phyloP scores from a whole-genome alignment of 2,888 invertebrate species.

The Sphecodes monilicornis region DNA sequence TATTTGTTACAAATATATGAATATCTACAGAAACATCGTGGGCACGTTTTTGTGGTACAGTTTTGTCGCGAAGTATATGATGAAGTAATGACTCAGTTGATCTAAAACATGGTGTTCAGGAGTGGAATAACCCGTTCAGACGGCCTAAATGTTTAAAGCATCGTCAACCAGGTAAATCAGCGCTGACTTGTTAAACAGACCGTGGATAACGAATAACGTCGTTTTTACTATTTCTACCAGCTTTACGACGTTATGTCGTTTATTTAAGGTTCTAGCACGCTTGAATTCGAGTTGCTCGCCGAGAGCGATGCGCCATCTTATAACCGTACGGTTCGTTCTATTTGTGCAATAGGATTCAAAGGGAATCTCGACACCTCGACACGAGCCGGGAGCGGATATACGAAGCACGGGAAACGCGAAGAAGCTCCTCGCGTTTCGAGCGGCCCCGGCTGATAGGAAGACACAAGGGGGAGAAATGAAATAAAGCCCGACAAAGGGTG shows the following conservation, averaged over 20 bases:
- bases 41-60: too few relatives aligned
- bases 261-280: background rate
- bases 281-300: background rate
- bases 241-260: background rate
- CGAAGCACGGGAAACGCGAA: slow-evolving; percentile 17
- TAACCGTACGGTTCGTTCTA: slow-evolving; percentile 13
- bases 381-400: slow-evolving; percentile 12
- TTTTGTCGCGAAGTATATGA: background rate
- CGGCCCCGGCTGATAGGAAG: slow-evolving; percentile 22
- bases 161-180: background rate
- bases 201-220: background rate
- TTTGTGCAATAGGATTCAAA: background rate
- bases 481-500: slow-evolving; percentile 27
- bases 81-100: background rate
- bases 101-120: background rate
- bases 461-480: slow-evolving; percentile 9
- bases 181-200: background rate
- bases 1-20: too few relatives aligned
- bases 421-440: slow-evolving; percentile 18
- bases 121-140: background rate
- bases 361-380: slow-evolving; percentile 22
- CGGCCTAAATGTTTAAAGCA: background rate
- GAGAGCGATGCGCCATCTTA: slow-evolving; percentile 13
- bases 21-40: too few relatives aligned
- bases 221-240: background rate